Conservation (phyloP, 2,113 vertebrate genomes). For the Octodon degus region DNA sequence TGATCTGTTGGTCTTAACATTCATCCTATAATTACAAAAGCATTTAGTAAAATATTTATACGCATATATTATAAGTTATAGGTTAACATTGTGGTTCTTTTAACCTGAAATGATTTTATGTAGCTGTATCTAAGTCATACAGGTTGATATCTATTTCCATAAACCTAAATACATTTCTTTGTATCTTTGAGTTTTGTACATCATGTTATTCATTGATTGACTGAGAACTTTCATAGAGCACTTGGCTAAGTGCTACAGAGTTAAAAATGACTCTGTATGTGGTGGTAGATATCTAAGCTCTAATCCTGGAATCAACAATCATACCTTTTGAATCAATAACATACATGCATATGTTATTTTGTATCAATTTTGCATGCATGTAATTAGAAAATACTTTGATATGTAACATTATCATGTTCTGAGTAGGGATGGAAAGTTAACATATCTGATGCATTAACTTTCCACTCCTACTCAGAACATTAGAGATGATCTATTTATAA, state of each 20-base stretch:
- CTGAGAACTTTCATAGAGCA: neutral
- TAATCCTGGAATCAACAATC: neutral
- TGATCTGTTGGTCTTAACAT: neutral
- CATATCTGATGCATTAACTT: neutral
- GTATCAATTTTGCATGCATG: neutral
- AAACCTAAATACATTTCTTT: neutral
- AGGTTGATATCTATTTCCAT: neutral
- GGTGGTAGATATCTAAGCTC: neutral
- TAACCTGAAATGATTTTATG: neutral
- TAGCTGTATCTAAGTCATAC: neutral
- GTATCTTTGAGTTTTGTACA: neutral
- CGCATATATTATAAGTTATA: neutral
- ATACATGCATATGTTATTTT: too few relatives aligned
- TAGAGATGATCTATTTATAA: neutral
- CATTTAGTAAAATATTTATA: neutral
- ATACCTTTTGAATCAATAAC: neutral
- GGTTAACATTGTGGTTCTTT: neutral
- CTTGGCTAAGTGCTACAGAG: neutral
- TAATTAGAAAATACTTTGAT: neutral
- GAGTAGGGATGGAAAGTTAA: too few relatives aligned
- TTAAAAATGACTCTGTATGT: neutral
- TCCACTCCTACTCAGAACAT: neutral
- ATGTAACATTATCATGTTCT: neutral
- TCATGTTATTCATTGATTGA: neutral
- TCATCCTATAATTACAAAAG: slow-evolving; percentile 20